Percentiles rank a stretch among this genome's conserved stretches.
phyloP scores from a whole-genome alignment of 2,113 vertebrate genomes.

The Galeopterus variegatus region DNA sequence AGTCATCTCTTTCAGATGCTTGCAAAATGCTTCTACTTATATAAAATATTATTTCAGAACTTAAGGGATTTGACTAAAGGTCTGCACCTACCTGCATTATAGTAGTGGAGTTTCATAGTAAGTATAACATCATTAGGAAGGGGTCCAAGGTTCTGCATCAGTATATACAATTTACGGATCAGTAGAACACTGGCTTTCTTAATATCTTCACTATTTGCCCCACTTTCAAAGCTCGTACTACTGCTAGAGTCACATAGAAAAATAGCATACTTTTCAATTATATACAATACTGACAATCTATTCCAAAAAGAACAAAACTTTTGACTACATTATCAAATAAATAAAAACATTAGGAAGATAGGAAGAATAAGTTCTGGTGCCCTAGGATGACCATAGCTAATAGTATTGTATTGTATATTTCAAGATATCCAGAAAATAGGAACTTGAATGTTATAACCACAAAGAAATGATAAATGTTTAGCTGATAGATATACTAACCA shows the following conservation, averaged over 20 bases:
- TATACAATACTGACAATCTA: conserved; percentile 66
- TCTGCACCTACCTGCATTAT: conserved; percentile 87
- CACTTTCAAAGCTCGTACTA: conserved; percentile 75
- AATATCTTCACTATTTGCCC: conserved; percentile 82
- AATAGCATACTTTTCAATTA: conserved; percentile 76
- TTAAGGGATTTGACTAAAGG: conserved; percentile 6
- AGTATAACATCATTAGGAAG: conserved; percentile 89
- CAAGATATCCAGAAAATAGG: too few species aligned
- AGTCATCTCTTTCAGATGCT: neutral
- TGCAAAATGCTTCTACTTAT: conserved; percentile 26
- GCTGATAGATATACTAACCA: too few species aligned
- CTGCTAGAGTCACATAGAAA: conserved; percentile 80
- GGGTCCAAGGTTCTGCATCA: conserved; percentile 89
- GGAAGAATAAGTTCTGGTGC: too few species aligned
- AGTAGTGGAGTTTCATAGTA: conserved; percentile 91
- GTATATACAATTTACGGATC: conserved; percentile 87
- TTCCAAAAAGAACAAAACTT: conserved; percentile 43
- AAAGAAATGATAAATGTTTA: too few species aligned
- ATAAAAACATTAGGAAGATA: neutral
- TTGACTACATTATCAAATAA: conserved; percentile 57
- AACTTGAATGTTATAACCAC: too few species aligned
- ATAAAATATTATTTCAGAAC: neutral
- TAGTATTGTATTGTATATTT: too few species aligned
- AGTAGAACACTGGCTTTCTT: conserved; percentile 92
- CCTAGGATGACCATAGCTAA: too few species aligned